Conservation (phyloP, 2,113 vertebrate species). For the Tragulus kanchil region DNA sequence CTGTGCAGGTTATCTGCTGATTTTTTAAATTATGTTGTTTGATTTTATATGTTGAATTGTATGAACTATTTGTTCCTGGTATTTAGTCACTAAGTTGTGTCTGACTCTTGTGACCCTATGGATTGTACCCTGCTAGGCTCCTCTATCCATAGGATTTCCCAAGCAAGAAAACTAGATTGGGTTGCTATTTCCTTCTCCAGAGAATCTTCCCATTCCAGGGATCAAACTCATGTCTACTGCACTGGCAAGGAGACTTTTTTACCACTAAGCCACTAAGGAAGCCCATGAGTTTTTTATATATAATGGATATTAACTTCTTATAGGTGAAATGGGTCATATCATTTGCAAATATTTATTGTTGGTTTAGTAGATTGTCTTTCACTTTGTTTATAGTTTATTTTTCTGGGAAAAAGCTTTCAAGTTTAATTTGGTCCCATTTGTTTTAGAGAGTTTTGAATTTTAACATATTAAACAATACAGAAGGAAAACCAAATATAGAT, state of each 20-base stretch:
- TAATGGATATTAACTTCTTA: neutral
- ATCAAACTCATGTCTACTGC: neutral
- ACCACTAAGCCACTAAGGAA: neutral
- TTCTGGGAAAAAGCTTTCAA: neutral
- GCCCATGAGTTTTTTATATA: neutral
- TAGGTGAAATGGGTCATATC: neutral
- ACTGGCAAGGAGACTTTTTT: neutral
- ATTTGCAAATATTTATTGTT: neutral
- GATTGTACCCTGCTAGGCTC: neutral
- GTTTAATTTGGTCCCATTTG: neutral
- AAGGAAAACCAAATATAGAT: neutral
- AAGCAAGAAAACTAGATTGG: neutral
- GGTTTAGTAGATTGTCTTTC: neutral
- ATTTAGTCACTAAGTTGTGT: neutral
- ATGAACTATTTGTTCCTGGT: neutral
- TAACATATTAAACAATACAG: conserved; percentile 56
- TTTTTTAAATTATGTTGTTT: neutral
- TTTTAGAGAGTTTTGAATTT: neutral
- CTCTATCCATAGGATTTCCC: neutral
- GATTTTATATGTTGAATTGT: neutral
- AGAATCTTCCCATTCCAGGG: neutral
- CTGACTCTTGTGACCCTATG: neutral
- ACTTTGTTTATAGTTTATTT: neutral
- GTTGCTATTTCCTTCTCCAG: neutral
- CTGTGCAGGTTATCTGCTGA: neutral